These are phyloP conservation scores for Rhynchonycteris naso DNA, from an alignment of 2,797 vertebrate species.

Conservation along the genomic window DNA sequence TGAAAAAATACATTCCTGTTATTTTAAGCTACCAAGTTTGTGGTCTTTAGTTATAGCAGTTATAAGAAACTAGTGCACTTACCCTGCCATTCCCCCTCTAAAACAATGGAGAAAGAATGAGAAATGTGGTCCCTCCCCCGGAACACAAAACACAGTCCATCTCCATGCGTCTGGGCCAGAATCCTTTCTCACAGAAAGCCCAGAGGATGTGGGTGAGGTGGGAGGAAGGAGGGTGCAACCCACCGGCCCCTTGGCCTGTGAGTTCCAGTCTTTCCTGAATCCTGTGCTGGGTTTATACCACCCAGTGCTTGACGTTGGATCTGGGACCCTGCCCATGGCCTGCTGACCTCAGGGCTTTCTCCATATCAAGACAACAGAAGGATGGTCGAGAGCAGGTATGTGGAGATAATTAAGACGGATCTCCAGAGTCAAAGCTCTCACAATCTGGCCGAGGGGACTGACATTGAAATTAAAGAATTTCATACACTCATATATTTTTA, in stretches of 20 bases:
- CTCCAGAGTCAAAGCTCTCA: background rate
- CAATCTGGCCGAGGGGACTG: background rate
- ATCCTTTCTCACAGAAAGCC: background rate
- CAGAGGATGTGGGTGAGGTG: background rate
- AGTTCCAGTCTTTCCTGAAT: background rate
- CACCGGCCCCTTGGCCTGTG: too few relatives aligned
- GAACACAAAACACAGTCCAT: background rate
- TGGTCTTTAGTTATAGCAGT: background rate
- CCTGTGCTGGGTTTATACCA: too few relatives aligned
- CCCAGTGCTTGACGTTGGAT: background rate
- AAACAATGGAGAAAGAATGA: background rate
- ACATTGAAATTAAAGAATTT: background rate
- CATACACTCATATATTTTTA: background rate
- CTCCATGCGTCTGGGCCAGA: background rate
- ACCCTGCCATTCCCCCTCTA: fast-evolving
- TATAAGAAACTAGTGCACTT: background rate
- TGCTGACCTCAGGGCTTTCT: background rate
- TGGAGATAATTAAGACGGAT: background rate
- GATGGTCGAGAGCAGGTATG: background rate
- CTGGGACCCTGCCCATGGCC: background rate
- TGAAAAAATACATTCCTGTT: background rate
- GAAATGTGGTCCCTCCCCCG: fast-evolving
- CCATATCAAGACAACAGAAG: background rate
- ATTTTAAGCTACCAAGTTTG: background rate
- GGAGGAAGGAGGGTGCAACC: fast-evolving